These are phyloP conservation scores for Formicarius rufipectus DNA, from an alignment of 2,113 vertebrate species.

Conservation along the genomic window DNA sequence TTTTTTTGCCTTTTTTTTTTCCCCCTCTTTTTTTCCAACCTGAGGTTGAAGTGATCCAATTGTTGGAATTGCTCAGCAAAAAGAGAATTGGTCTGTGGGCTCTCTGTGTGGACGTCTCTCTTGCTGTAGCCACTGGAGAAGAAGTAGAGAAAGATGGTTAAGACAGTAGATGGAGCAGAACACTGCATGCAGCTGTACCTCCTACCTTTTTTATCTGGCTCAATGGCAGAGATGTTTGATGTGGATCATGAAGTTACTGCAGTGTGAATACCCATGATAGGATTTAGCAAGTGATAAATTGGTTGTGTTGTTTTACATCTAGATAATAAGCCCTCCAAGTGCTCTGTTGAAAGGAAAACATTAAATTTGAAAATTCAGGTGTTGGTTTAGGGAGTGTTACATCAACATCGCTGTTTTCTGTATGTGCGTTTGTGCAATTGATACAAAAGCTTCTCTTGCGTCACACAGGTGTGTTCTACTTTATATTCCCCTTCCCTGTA, in stretches of 20 bases:
- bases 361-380: not conserved
- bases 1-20: too few species aligned
- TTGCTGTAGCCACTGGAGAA: not conserved
- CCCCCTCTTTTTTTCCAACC: accelerated
- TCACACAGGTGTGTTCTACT: not conserved
- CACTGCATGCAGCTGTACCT: not conserved
- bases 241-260: not conserved
- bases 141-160: not conserved
- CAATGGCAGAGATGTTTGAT: not conserved
- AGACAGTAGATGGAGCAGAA: not conserved
- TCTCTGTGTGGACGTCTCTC: not conserved
- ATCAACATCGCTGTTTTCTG: not conserved
- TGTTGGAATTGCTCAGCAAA: not conserved
- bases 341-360: not conserved
- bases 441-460: not conserved
- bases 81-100: not conserved
- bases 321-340: not conserved
- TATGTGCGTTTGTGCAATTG: not conserved
- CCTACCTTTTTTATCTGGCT: not conserved
- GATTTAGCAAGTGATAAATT: not conserved
- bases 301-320: not conserved
- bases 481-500: not conserved
- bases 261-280: not conserved
- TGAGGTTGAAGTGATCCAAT: not conserved
- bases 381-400: not conserved